Percentiles rank a stretch among this genome's conserved stretches.
Evolutionary conservation across 2,797 vertebrate genomes (phyloP).

Genomic region (Calcarius lapponicus): DNA sequence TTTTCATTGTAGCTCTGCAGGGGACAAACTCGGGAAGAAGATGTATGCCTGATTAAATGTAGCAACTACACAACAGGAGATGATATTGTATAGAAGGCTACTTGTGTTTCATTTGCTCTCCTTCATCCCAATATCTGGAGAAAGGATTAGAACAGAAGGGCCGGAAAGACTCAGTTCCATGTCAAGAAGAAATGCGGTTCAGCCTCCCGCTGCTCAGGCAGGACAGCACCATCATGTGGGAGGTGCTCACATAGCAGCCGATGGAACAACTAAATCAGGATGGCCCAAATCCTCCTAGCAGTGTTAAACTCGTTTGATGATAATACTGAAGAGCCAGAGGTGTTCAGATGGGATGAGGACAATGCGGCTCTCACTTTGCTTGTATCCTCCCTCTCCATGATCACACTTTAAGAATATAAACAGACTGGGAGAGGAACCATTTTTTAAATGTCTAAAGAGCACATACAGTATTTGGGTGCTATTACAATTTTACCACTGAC

Average conservation of each 20-base stretch:
- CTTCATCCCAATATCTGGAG: not conserved
- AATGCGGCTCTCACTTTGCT: not conserved
- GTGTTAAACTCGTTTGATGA: not conserved
- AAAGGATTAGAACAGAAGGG: not conserved
- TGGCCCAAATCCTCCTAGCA: not conserved
- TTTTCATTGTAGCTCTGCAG: not conserved
- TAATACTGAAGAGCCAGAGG: not conserved
- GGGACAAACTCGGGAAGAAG: not conserved
- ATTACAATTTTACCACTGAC: not conserved
- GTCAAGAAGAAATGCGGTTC: not conserved
- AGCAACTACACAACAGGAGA: not conserved
- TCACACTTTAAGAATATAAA: not conserved
- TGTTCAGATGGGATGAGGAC: not conserved
- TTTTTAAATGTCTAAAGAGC: not conserved
- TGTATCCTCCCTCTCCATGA: not conserved
- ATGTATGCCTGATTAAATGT: not conserved
- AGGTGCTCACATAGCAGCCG: not conserved
- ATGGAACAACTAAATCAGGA: not conserved
- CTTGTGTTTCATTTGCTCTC: not conserved
- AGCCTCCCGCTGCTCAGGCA: not conserved
- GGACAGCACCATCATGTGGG: constrained; percentile 41
- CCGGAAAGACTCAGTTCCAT: not conserved
- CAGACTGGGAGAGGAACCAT: not conserved
- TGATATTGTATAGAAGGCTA: not conserved
- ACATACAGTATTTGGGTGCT: not conserved